phyloP scores from a whole-genome alignment of 2,888 invertebrate genomes.

The Tenthredo distinguenda region DNA sequence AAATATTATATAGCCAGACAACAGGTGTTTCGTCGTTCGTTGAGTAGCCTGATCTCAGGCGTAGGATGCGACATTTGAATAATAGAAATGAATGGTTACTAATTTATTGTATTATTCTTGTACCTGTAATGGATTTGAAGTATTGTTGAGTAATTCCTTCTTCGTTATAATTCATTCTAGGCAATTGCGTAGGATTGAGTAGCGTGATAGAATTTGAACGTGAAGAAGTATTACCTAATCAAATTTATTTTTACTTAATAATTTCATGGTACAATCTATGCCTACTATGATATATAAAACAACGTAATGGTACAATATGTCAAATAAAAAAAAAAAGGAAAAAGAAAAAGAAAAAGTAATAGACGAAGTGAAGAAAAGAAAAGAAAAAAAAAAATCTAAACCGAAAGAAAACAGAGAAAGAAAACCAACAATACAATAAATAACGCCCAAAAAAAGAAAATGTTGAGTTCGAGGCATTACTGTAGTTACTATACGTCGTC shows the following conservation, averaged over 20 bases:
- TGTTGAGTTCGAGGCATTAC: slow-evolving; percentile 39
- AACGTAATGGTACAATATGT: slow-evolving; percentile 73
- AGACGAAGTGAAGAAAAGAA: not conserved
- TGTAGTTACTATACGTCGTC: slow-evolving; percentile 32
- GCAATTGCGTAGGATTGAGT: not conserved
- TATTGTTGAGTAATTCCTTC: not conserved
- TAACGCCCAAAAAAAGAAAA: slow-evolving; percentile 6
- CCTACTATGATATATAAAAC: slow-evolving; percentile 77
- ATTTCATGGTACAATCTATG: slow-evolving; percentile 78
- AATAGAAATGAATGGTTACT: not conserved
- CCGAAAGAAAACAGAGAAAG: not conserved
- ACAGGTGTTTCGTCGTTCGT: not conserved
- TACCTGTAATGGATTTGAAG: not conserved
- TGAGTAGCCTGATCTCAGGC: slow-evolving; percentile 9
- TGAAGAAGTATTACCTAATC: slow-evolving; percentile 75
- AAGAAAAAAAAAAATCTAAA: too few species aligned
- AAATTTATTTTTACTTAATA: slow-evolving; percentile 78
- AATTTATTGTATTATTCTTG: not conserved
- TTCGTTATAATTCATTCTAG: not conserved
- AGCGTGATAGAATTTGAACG: not conserved
- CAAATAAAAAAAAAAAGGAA: not conserved
- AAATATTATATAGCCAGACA: not conserved
- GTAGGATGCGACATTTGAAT: not conserved
- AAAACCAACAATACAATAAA: slow-evolving; percentile 4
- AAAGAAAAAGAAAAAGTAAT: not conserved